A percentile compares a stretch with the other conserved stretches of the same genome.
These are phyloP conservation scores for Phyllotreta cruciferae DNA, from an alignment of 2,888 invertebrate genomes.

Conservation along the genomic window DNA sequence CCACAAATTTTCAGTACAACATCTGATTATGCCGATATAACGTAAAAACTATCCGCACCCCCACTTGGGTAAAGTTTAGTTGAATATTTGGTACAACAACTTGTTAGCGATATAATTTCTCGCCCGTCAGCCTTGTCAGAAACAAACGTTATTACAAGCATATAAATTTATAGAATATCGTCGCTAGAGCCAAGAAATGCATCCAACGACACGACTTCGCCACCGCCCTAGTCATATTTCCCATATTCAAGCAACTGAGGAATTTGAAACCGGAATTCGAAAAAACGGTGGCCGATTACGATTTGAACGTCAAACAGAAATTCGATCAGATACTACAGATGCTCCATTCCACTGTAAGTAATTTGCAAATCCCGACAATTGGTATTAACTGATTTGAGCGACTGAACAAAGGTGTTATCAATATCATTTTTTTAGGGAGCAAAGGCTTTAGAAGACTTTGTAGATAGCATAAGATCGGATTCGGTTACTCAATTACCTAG, in stretches of 20 bases:
- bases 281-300: constrained; percentile 75
- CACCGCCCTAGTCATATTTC: constrained; percentile 81
- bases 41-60: no score
- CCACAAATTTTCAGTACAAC: no score
- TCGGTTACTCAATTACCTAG: constrained; percentile 83
- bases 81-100: no score
- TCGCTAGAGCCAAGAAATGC: constrained; percentile 75
- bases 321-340: constrained; percentile 77
- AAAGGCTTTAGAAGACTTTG: constrained; percentile 90
- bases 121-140: neutral
- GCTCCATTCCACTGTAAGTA: constrained; percentile 75
- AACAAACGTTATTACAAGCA: neutral
- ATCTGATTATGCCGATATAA: no score
- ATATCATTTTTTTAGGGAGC: constrained; percentile 72
- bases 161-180: constrained; percentile 67
- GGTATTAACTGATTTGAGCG: neutral
- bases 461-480: constrained; percentile 84
- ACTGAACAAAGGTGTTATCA: constrained; percentile 5
- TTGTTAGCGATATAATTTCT: no score
- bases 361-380: constrained; percentile 8
- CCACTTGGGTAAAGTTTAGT: no score
- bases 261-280: constrained; percentile 83
- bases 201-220: constrained; percentile 80
- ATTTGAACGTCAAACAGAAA: constrained; percentile 72
- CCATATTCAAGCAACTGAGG: constrained; percentile 80